Percentiles rank a stretch among this genome's conserved stretches.
These are phyloP conservation scores for Cyrtodaria siliqua DNA, from an alignment of 2,888 invertebrate genomes.

Conservation along the genomic window DNA sequence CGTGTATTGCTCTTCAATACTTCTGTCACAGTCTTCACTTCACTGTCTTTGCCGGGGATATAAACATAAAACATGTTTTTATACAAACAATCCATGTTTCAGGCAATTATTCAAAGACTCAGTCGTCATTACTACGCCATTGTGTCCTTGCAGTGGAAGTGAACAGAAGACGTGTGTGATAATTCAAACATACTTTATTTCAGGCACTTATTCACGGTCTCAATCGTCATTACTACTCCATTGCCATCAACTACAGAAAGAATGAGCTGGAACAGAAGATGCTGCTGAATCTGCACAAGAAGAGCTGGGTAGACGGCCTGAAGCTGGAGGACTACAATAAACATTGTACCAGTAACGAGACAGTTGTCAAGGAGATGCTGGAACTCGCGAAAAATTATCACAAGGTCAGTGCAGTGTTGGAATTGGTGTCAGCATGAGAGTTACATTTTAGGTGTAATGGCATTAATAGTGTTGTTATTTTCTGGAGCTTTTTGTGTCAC, in stretches of 20 bases:
- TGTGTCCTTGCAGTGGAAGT: not conserved
- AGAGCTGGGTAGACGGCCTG: slow-evolving; percentile 89
- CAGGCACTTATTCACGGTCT: slow-evolving; percentile 99
- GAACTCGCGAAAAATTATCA: slow-evolving; percentile 99
- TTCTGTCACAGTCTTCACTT: no score
- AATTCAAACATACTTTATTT: slow-evolving; percentile 52
- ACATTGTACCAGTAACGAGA: slow-evolving; percentile 97
- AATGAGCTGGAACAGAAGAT: slow-evolving; percentile 99
- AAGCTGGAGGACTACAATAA: slow-evolving; percentile 88
- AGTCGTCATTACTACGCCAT: no score
- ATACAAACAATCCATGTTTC: no score
- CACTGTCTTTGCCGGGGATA: no score
- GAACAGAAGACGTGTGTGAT: not conserved
- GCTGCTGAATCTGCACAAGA: slow-evolving; percentile 99
- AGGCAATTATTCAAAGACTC: no score
- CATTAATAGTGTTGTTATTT: no score
- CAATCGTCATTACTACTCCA: slow-evolving; percentile 99
- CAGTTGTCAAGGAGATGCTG: slow-evolving; percentile 97
- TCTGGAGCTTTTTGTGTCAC: no score
- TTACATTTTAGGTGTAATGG: no score
- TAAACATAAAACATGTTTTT: no score
- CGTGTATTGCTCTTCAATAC: no score
- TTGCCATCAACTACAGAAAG: slow-evolving; percentile 99
- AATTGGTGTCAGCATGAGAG: no score
- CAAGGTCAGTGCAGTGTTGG: no score